Base-by-base conservation (phyloP, 2,113 vertebrate genomes). In the Odontesthes bonariensis region DNA sequence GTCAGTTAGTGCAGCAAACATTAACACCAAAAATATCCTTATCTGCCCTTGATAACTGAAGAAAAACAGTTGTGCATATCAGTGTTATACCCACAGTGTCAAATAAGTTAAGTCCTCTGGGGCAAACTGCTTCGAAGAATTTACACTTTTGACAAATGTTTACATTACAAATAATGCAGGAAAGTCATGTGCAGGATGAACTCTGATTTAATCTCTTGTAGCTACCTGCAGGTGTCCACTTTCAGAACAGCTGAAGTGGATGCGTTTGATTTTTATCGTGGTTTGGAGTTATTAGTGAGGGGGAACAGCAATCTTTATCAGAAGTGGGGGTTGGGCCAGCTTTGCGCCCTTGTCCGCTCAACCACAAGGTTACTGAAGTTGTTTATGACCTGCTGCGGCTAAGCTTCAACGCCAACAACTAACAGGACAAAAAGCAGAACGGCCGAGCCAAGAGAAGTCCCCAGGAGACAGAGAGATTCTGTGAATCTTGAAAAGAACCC, bases 301-400 rank as follows among this genome's bases (percentile, higher is more conserved):
- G n/a, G 58, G 35, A 56, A 27, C 33, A 74, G 22, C 10, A 7
- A 13, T 33, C 8, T 70, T 40, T 57, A 11, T 31, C n/a, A 31
- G 53, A 40, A 56, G 40, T 38, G 40, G 1, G 16, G 32, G 69
- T 46, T 53, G 13, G 53, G 66, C 13, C 35, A 55, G 12, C 35
- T 73, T 52, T 73, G 47, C 65, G 82, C 59, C 83, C 89, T 89
- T 88, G 84, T 70, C 54, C 53, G 17, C 56, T 74, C 57, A 71
- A 32, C 8, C 3, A 62, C 82, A 91, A 86, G 88, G 91, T 89
- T 47, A 73, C 68, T 73, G 16, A 55, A 40, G 83, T 70, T 59
- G 78, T 91, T 89, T 85, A 87, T 78, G 78, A 63, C 72, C 80
- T 57, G 38, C 49, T n/a, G 52, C 7, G 33, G 52, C 83, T 8